A percentile compares a stretch with the other conserved stretches of the same genome.
These are phyloP conservation scores for Aldrovandia affinis DNA, from an alignment of 2,797 vertebrate species.

Conservation along the genomic window DNA sequence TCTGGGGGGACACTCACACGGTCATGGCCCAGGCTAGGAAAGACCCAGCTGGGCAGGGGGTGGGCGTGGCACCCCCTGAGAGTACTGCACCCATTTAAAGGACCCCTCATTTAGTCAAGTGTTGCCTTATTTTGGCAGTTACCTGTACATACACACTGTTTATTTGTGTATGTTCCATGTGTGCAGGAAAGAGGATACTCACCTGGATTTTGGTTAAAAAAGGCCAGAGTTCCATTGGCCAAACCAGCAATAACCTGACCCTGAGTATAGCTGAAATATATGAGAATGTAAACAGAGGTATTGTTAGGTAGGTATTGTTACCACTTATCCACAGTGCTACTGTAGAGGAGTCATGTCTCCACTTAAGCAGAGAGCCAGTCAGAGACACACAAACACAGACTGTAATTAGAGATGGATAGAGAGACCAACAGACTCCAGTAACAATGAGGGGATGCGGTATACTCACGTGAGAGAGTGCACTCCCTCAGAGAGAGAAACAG, in stretches of 20 bases:
- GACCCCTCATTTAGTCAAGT: too few relatives aligned
- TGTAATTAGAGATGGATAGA: not conserved
- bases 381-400: not conserved
- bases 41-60: too few relatives aligned
- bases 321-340: not conserved
- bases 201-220: constrained; percentile 77
- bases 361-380: not conserved
- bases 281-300: not conserved
- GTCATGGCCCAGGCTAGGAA: too few relatives aligned
- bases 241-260: constrained; percentile 78
- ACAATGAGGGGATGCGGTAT: not conserved
- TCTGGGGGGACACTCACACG: too few relatives aligned
- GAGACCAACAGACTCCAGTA: not conserved
- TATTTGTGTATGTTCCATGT: not conserved
- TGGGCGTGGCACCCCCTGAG: too few relatives aligned
- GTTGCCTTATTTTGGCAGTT: too few relatives aligned
- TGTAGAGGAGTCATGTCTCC: not conserved
- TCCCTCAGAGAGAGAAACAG: constrained; percentile 74
- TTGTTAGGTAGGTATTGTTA: not conserved
- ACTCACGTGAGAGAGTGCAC: constrained; percentile 82
- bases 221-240: constrained; percentile 78
- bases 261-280: constrained; percentile 65
- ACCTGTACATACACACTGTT: not conserved
- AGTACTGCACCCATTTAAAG: too few relatives aligned
- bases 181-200: constrained; percentile 20